phyloP scores from a whole-genome alignment of 2,113 vertebrate species.

The Hippolais icterina region DNA sequence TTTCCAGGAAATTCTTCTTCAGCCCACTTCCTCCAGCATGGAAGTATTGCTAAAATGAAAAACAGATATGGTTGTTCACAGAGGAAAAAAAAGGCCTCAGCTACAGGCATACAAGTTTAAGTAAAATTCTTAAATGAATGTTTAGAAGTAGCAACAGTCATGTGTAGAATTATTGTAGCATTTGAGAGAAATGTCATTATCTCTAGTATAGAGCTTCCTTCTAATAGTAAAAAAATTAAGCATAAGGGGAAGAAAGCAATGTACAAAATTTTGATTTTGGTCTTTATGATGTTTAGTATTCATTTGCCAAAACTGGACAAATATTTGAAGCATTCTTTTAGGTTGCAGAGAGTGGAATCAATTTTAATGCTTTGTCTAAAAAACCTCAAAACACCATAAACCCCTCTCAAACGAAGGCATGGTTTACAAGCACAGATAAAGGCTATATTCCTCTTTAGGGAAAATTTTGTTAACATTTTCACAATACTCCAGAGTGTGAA shows the following conservation, averaged over 20 bases:
- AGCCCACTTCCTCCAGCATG: conserved; percentile 96
- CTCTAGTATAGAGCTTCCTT: not conserved
- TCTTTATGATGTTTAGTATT: not conserved
- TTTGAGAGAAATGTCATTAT: not conserved
- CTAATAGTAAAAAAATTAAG: not conserved
- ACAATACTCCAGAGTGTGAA: not conserved
- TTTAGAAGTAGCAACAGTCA: not conserved
- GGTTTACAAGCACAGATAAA: not conserved
- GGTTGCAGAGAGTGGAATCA: not conserved
- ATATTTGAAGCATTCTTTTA: not conserved
- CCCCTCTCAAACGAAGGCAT: not conserved
- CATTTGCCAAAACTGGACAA: not conserved
- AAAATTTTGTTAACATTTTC: not conserved
- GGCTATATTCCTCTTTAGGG: not conserved
- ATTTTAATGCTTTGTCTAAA: not conserved
- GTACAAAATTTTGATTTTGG: not conserved
- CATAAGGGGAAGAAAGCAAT: not conserved
- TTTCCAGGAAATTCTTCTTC: conserved; percentile 97
- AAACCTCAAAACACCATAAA: not conserved
- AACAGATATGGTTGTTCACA: not conserved
- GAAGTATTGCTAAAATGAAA: conserved; percentile 90
- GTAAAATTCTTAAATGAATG: not conserved
- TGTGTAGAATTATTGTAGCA: too few relatives aligned
- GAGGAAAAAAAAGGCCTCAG: not conserved
- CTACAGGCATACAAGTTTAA: not conserved